Percentiles rank a stretch among this genome's conserved stretches.
Evolutionary conservation across 2,797 vertebrate species (phyloP).

Genomic region (Phalanger gymnotis): DNA sequence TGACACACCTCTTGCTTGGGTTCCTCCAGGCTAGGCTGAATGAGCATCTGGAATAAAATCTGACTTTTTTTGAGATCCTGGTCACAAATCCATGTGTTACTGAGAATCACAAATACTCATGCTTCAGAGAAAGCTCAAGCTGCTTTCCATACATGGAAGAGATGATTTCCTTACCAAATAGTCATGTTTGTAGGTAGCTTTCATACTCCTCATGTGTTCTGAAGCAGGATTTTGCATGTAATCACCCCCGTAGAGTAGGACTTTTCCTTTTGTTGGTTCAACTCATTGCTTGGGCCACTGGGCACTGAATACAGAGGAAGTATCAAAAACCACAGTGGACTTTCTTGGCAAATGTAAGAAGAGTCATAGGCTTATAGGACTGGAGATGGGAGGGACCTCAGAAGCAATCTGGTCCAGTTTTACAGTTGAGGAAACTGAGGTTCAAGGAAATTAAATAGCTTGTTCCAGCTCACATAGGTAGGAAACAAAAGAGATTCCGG

Average conservation of each 20-base stretch:
- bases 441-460: not conserved
- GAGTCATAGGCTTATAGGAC: not conserved
- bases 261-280: constrained; percentile 15
- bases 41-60: constrained; percentile 47
- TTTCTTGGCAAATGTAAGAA: not conserved
- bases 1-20: constrained; percentile 37
- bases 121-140: not conserved
- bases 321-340: not conserved
- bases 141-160: not conserved
- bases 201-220: not conserved
- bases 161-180: not conserved
- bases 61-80: not conserved
- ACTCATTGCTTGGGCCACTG: not conserved
- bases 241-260: not conserved
- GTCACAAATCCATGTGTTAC: constrained; percentile 12
- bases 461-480: not conserved
- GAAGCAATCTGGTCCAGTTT: not conserved
- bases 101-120: not conserved
- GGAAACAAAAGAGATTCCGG: not conserved
- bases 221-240: not conserved
- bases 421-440: not conserved
- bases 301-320: not conserved
- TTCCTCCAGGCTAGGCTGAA: constrained; percentile 35
- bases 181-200: not conserved
- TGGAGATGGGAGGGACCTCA: not conserved